These are phyloP conservation scores for Arrhamphus sclerolepis DNA, from an alignment of 2,797 vertebrate species.

Conservation along the genomic window DNA sequence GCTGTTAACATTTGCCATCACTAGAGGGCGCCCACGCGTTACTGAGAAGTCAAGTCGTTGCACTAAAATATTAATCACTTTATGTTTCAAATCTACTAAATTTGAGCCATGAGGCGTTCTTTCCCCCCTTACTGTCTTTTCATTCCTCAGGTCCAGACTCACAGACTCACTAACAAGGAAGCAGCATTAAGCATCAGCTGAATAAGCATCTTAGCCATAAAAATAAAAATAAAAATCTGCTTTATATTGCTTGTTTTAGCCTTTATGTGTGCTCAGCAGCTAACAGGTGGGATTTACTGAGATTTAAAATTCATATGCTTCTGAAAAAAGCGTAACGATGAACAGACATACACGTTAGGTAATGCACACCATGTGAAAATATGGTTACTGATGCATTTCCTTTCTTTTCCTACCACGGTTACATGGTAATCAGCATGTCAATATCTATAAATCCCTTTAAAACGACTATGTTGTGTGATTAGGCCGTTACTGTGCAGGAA, in stretches of 20 bases:
- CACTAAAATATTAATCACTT: rapidly evolving
- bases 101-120: not conserved
- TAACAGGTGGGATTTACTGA: not conserved
- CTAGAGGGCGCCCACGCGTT: constrained; percentile 45
- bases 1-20: constrained; percentile 18
- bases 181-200: constrained; percentile 20
- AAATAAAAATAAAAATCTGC: not conserved
- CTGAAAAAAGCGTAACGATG: too few species aligned
- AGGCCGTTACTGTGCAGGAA: not conserved
- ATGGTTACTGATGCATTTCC: too few species aligned
- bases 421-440: not conserved
- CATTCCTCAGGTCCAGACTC: not conserved
- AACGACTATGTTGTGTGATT: not conserved
- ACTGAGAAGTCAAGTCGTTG: not conserved
- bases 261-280: not conserved
- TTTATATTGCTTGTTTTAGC: constrained; percentile 13
- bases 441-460: not conserved
- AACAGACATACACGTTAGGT: too few species aligned
- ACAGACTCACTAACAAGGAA: constrained; percentile 1
- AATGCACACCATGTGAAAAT: too few species aligned
- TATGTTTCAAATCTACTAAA: not conserved
- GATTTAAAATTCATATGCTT: too few species aligned
- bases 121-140: not conserved
- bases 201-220: not conserved
- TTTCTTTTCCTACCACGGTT: too few species aligned